A percentile compares a stretch with the other conserved stretches of the same genome.
Conservation (phyloP, 2,113 vertebrate genomes). For the Ctenomys sociabilis region DNA sequence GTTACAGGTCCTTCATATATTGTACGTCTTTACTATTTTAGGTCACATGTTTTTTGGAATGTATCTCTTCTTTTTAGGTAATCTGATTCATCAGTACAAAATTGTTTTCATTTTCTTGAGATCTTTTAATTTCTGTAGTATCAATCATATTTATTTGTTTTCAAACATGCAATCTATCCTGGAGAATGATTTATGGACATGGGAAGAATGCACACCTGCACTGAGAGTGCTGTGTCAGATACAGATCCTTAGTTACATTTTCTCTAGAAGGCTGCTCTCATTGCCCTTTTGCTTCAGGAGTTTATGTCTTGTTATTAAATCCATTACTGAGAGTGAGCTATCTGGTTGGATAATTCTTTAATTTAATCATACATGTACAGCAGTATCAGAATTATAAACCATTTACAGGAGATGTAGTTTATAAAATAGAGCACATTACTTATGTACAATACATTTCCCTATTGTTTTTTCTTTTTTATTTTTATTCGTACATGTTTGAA, state of each 20-base stretch:
- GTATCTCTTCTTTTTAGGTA: not conserved
- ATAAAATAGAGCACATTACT: fast-evolving
- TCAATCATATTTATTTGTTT: not conserved
- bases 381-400: too few species aligned
- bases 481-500: not conserved
- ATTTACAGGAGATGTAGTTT: too few species aligned
- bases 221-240: too few species aligned
- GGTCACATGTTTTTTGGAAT: not conserved
- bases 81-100: not conserved
- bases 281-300: not conserved
- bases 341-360: not conserved
- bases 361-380: fast-evolving
- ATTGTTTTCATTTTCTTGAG: not conserved
- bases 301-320: not conserved
- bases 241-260: not conserved
- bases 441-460: not conserved
- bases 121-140: not conserved
- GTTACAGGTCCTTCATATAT: too few species aligned
- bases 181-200: not conserved
- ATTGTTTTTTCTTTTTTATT: not conserved
- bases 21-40: not conserved
- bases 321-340: not conserved
- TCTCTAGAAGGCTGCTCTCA: not conserved
- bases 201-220: too few species aligned
- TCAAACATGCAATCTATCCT: not conserved